Evolutionary conservation across 2,888 invertebrate species (phyloP).

Genomic region (Tachina fera): DNA sequence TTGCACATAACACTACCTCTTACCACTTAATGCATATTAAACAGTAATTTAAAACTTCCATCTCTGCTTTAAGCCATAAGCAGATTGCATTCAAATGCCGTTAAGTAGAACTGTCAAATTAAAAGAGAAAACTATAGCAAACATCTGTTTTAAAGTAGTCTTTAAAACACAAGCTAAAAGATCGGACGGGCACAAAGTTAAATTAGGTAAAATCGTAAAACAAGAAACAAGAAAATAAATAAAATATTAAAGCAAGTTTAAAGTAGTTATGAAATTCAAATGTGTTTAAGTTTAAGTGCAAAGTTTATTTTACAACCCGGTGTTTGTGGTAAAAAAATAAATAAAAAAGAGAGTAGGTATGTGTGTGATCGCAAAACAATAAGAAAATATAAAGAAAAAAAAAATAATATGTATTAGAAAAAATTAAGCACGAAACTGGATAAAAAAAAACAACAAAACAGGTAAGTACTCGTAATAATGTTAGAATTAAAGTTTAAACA

Average conservation of each 20-base stretch:
- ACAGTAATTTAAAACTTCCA: neutral
- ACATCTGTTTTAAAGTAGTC: slow-evolving; percentile 64
- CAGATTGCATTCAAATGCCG: slow-evolving; percentile 49
- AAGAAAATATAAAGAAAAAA: slow-evolving; percentile 21
- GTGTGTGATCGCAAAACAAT: slow-evolving; percentile 36
- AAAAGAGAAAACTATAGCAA: neutral
- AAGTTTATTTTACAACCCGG: slow-evolving; percentile 40
- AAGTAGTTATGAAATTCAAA: slow-evolving; percentile 14
- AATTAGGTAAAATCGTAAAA: slow-evolving; percentile 2
- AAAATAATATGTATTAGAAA: neutral
- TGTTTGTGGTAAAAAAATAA: slow-evolving; percentile 15
- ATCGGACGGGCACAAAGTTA: neutral
- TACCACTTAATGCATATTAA: too few relatives aligned
- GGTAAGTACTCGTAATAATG: slow-evolving; percentile 35
- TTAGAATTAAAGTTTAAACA: slow-evolving; percentile 27
- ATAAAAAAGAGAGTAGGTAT: slow-evolving; percentile 39
- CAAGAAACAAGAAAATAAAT: slow-evolving; percentile 5
- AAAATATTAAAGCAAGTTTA: neutral
- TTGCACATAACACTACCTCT: too few relatives aligned
- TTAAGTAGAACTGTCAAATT: slow-evolving; percentile 57
- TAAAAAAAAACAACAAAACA: slow-evolving; percentile 14
- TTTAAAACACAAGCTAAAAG: slow-evolving; percentile 8
- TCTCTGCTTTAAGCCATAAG: slow-evolving; percentile 43
- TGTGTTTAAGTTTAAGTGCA: slow-evolving; percentile 48
- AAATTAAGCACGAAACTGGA: slow-evolving; percentile 7